Evolutionary conservation across 2,797 vertebrate genomes (phyloP).

Genomic region (Onychomys arenicola): DNA sequence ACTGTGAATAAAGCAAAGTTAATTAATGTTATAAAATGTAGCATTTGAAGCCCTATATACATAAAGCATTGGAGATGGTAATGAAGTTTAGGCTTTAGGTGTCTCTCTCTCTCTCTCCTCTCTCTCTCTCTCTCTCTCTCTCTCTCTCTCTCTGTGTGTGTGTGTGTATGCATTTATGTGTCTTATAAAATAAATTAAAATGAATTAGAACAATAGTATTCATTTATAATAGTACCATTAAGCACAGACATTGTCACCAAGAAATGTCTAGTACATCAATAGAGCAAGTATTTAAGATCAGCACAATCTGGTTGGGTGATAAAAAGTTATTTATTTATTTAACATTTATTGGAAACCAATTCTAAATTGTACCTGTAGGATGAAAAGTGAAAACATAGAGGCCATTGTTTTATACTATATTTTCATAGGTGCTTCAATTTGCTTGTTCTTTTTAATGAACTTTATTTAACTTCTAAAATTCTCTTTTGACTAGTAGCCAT

Average conservation of each 20-base stretch:
- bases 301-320: constrained; percentile 50
- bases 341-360: constrained; percentile 57
- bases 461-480: constrained; percentile 32
- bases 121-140: no score
- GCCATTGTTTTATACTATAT: not conserved
- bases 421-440: constrained; percentile 12
- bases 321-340: constrained; percentile 68
- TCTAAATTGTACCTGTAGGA: not conserved
- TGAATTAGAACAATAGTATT: not conserved
- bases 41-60: not conserved
- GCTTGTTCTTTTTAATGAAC: not conserved
- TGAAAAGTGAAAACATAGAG: not conserved
- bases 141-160: no score
- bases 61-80: not conserved
- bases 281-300: constrained; percentile 53
- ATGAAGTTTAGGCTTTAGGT: not conserved
- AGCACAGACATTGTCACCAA: not conserved
- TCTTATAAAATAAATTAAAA: not conserved
- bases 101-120: no score
- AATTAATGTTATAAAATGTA: not conserved
- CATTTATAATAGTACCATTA: not conserved
- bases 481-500: not conserved
- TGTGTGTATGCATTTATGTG: not conserved
- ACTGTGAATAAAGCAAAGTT: not conserved
- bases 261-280: constrained; percentile 46